Base-by-base conservation (phyloP, 1,140 invertebrate genomes). In the Trachelipus rathkii region DNA sequence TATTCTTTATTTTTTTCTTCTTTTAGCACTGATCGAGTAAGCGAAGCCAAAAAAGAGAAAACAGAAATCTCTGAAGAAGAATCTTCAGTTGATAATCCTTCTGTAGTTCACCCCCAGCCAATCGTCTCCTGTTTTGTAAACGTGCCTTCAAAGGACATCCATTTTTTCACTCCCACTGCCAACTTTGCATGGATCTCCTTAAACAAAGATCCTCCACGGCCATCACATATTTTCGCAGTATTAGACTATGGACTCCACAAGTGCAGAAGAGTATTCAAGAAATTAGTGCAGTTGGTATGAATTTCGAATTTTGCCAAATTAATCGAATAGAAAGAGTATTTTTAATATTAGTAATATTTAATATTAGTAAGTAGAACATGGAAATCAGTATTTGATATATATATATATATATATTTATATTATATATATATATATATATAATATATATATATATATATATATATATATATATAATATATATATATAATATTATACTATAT, bases 401-500 rank as follows among this genome's bases (percentile, higher is more conserved):
- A 33, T 33, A 33, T 33, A 33, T 33, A 33, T 33, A 33, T 33
- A 33, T 33, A 33, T 33, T 3, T 33, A 33, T 33, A 33, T 33
- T 33, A 33, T 33, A 33, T 33, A 33, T 33, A 33, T 33, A 33
- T 33, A 33, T 33, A 60, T 60, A 60, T 15, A 13, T 60, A 60
- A 3, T 33, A 33, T 33, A 33, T 33, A 33, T 33, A 33, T 33
- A 33, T 33, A 33, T 33, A 33, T 33, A 33, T 60, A 60, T 60
- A 60, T 60, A 19, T 60, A 60, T 60, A 19, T 60, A 60, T 60
- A 19, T 60, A n/a, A 60, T 33, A 60, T 60, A 19, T 60, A 60
- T 60, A 19, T 60, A 60, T 60, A 60, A n/a, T n/a, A n/a, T n/a
- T n/a, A n/a, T n/a, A n/a, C n/a, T 60, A 19, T 60, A 60, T 60